Evolutionary conservation across 1,140 invertebrate species (phyloP), one percentile per base, ranked within the genome.

Genomic region (Zaprionus davidi): DNA sequence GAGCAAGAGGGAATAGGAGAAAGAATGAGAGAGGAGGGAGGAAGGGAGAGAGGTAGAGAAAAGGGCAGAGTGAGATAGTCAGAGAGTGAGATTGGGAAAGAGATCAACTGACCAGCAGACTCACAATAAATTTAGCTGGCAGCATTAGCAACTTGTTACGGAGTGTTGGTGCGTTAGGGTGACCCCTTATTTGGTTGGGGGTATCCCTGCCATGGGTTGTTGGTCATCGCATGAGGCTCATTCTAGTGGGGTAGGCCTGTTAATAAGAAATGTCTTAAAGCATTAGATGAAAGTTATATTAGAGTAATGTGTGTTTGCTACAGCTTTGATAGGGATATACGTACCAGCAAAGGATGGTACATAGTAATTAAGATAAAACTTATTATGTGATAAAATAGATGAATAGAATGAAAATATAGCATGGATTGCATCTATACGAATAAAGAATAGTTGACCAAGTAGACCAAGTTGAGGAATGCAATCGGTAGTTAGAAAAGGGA

Each of bases 41-140:
- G 34, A 38, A 44, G 26, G 34, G 17, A n/a, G n/a, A n/a, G 20
- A 69, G 15, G 44, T 15, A 46, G 9, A 28, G 12, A 44, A 2
- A 26, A 17, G 26, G 36, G 26, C 22, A 44, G 20, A 31, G 12
- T 28, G 13, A 64, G 22, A 69, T 2, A 74, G n/a, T 56, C 17
- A 20, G 9, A 20, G 46, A 26, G 13, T 11, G 53, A 36, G 38
- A 15, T 20, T 34, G 36, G 15, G 57, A 20, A n/a, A n/a, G 26
- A 31, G 17, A 57, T 24, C 49, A 63, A 71, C 59, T 71, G 69
- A 71, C 73, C 60, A 55, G 64, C 77, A 70, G 56, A 77, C 72
- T 66, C 63, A 80, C 82, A 78, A 84, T 78, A 69, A 83, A 85
- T 81, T 79, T 67, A 85, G 78, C 82, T 71, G 75, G 69, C 79